A percentile compares a stretch with the other conserved stretches of the same genome.
phyloP scores from a whole-genome alignment of 1,140 invertebrate genomes.

The Adoxophyes honmai region DNA sequence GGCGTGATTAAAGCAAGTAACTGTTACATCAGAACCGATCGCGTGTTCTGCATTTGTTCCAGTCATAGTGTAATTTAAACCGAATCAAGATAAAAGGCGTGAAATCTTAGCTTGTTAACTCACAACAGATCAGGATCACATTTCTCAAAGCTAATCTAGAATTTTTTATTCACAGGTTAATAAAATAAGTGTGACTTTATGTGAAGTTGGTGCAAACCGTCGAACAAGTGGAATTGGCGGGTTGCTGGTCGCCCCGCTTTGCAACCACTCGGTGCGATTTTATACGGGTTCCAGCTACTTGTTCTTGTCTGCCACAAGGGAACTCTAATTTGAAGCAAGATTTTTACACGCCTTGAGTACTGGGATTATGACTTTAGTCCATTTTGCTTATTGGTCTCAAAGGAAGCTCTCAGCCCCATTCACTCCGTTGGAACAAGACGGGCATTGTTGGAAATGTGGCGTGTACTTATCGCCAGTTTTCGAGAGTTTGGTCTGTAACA shows the following conservation, averaged over 20 bases:
- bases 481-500: conserved; percentile 12
- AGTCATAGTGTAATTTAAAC: too few relatives aligned
- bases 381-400: conserved; percentile 11
- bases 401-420: not conserved
- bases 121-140: conserved; percentile 6
- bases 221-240: conserved; percentile 5
- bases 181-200: conserved; percentile 27
- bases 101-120: too few relatives aligned
- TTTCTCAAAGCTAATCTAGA: conserved; percentile 20
- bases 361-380: conserved; percentile 15
- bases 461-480: not conserved
- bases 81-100: too few relatives aligned
- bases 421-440: not conserved
- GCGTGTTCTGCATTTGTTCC: too few relatives aligned
- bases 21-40: too few relatives aligned
- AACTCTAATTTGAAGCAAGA: conserved; percentile 18
- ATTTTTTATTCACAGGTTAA: conserved; percentile 24
- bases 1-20: too few relatives aligned
- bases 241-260: conserved; percentile 23
- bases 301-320: not conserved
- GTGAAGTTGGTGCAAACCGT: conserved; percentile 8
- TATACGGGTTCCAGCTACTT: conserved; percentile 18
- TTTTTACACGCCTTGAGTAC: conserved; percentile 17
- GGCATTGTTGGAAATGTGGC: not conserved
- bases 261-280: conserved; percentile 21